Evolutionary conservation across 2,113 vertebrate species (phyloP).

Genomic region (Coptodon rendalli): DNA sequence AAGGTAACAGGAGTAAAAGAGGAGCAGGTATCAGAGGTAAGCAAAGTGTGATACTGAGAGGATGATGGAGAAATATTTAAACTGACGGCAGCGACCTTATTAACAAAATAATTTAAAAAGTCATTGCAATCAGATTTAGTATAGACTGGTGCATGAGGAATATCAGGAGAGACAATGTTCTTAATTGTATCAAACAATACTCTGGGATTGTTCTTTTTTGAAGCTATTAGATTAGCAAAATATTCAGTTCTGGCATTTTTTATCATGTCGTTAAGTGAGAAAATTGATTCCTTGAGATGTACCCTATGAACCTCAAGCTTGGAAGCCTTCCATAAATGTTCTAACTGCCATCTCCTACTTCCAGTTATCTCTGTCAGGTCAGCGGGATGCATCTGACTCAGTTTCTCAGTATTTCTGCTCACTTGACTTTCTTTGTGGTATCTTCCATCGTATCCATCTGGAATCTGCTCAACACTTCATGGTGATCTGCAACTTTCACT

Average conservation of each 20-base stretch:
- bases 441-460: neutral
- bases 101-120: neutral
- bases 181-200: neutral
- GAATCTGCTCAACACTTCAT: neutral
- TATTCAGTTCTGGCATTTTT: neutral
- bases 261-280: neutral
- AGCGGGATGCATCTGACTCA: rapidly evolving
- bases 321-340: neutral
- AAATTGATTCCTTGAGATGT: neutral
- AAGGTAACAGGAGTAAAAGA: neutral
- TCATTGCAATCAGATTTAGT: neutral
- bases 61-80: neutral
- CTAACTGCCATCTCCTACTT: neutral
- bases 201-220: neutral
- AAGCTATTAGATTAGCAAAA: neutral
- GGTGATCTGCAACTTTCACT: neutral
- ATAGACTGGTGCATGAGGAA: neutral
- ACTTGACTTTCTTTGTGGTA: neutral
- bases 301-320: neutral
- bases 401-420: neutral
- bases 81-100: rapidly evolving
- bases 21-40: neutral
- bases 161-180: neutral
- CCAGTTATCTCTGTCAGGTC: neutral
- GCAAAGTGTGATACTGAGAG: neutral